Conservation (phyloP, 2,888 invertebrate genomes). For the Sarcophaga caerulescens region DNA sequence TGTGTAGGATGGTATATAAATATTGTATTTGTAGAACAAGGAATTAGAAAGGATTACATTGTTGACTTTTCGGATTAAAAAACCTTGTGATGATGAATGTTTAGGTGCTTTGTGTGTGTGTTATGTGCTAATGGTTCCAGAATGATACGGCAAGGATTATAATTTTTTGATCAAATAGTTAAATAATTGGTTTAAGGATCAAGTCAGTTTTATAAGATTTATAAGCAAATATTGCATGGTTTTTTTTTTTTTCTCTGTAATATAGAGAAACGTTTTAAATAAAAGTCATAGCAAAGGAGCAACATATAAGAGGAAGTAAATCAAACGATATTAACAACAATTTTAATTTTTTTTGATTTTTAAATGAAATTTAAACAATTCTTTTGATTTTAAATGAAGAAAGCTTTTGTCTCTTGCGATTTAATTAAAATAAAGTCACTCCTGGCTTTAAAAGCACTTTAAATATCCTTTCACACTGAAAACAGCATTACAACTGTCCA, state of each 20-base stretch:
- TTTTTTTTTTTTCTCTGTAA: no score
- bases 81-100: constrained; percentile 30
- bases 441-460: background rate
- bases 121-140: constrained; percentile 17
- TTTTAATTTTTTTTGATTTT: no score
- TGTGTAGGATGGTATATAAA: constrained; percentile 19
- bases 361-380: no score
- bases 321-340: no score
- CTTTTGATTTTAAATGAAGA: background rate
- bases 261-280: background rate
- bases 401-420: background rate
- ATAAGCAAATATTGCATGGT: constrained; percentile 14
- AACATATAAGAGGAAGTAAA: background rate
- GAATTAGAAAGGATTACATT: constrained; percentile 62
- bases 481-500: background rate
- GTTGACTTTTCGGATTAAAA: constrained; percentile 63
- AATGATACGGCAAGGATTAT: background rate
- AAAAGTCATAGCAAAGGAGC: background rate
- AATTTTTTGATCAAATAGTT: constrained; percentile 39
- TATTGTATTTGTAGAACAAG: constrained; percentile 56
- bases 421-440: background rate
- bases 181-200: constrained; percentile 54
- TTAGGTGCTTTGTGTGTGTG: background rate
- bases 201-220: constrained; percentile 29
- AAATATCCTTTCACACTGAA: background rate